These are phyloP conservation scores for Polyodon spathula DNA, from an alignment of 2,113 vertebrate species.

Conservation along the genomic window DNA sequence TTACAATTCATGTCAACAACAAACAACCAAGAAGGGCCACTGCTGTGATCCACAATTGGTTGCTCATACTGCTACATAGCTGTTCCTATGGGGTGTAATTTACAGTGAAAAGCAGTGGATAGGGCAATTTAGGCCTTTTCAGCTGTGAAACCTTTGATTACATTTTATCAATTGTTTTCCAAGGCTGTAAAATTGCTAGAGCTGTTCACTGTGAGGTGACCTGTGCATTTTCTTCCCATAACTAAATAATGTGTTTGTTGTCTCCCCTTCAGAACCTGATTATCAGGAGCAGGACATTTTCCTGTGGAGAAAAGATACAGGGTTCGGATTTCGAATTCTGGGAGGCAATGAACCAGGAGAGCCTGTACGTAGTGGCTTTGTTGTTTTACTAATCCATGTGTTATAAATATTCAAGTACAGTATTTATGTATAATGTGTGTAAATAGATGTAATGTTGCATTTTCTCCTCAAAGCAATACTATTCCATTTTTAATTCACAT, in stretches of 20 bases:
- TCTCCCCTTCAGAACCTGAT: constrained; percentile 80
- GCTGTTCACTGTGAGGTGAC: not conserved
- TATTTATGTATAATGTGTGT: too few species aligned
- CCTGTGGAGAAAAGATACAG: constrained; percentile 98
- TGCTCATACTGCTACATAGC: not conserved
- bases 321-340: constrained; percentile 97
- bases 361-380: constrained; percentile 69
- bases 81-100: not conserved
- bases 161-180: too few species aligned
- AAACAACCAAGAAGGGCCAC: too few species aligned
- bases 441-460: too few species aligned
- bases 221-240: not conserved
- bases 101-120: not conserved
- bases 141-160: too few species aligned
- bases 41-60: not conserved
- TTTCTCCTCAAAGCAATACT: too few species aligned
- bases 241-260: constrained; percentile 13
- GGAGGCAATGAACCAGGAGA: constrained; percentile 98
- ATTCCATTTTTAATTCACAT: too few species aligned
- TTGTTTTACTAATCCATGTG: not conserved
- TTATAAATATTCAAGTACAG: constrained; percentile 1
- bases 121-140: too few species aligned
- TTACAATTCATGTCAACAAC: too few species aligned
- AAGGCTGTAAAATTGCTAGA: too few species aligned
- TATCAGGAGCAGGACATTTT: constrained; percentile 98